Evolutionary conservation across 2,797 vertebrate genomes (phyloP).

Genomic region (Neomorphus geoffroyi): DNA sequence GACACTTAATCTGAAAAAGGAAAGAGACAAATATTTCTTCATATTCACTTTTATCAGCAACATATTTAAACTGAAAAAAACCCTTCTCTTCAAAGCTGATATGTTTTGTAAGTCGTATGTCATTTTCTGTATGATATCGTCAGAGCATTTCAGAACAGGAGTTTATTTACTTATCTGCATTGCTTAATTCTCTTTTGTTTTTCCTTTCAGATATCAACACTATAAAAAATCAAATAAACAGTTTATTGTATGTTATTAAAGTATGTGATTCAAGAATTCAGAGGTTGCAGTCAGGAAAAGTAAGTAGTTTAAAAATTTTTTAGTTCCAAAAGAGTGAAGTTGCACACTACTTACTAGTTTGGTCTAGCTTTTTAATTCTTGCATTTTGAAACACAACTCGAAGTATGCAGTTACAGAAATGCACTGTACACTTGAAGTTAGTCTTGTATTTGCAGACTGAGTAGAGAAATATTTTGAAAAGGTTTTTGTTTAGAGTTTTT

Average conservation of each 20-base stretch:
- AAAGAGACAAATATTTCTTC: neutral
- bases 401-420: neutral
- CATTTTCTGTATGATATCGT: neutral
- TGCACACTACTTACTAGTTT: neutral
- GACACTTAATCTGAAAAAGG: neutral
- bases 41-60: neutral
- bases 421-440: neutral
- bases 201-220: conserved; percentile 92
- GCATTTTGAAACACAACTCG: neutral
- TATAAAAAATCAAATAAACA: conserved; percentile 99
- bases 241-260: conserved; percentile 99
- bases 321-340: neutral
- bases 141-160: neutral
- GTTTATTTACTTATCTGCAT: neutral
- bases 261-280: conserved; percentile 98
- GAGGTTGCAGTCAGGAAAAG: conserved; percentile 97
- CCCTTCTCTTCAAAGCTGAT: neutral
- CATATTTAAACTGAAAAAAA: neutral
- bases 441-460: neutral
- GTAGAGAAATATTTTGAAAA: neutral
- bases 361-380: neutral
- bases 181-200: neutral
- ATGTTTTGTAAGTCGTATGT: neutral
- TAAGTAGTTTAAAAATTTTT: conserved; percentile 71
- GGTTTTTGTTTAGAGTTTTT: neutral